These are phyloP conservation scores for Pantherophis guttatus DNA, from an alignment of 2,113 vertebrate species.

Conservation along the genomic window DNA sequence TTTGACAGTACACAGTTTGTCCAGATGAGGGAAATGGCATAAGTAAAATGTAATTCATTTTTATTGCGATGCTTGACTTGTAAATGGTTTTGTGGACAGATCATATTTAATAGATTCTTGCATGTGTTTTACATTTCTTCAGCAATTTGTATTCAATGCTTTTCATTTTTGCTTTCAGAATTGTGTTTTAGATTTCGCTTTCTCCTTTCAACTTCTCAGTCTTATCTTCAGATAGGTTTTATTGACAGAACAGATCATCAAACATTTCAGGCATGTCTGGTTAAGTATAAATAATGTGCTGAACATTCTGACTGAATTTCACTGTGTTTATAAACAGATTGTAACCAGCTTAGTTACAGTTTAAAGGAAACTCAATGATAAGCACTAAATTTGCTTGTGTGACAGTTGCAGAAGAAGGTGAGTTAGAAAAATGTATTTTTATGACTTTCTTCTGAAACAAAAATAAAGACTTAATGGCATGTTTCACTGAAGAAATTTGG, in stretches of 20 bases:
- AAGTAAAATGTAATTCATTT: conserved; percentile 41
- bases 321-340: background rate
- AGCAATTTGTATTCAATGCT: conserved; percentile 47
- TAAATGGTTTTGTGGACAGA: conserved; percentile 47
- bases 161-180: conserved; percentile 24
- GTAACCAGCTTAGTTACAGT: background rate
- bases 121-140: conserved; percentile 40
- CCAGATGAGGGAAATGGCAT: conserved; percentile 47
- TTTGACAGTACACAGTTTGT: conserved; percentile 30
- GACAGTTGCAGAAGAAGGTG: background rate
- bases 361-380: background rate
- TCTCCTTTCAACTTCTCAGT: conserved; percentile 38
- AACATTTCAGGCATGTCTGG: background rate
- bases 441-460: background rate
- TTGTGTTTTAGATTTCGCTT: conserved; percentile 18
- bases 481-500: background rate
- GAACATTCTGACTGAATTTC: background rate
- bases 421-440: background rate
- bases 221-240: conserved; percentile 39
- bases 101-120: conserved; percentile 54
- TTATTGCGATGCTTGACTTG: conserved; percentile 49
- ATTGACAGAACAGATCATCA: conserved; percentile 26
- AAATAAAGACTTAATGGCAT: background rate
- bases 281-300: background rate
- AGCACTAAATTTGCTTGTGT: background rate